A percentile compares a stretch with the other conserved stretches of the same genome.
Conservation (phyloP, 2,888 invertebrate species). For the Drosophila lacicola region DNA sequence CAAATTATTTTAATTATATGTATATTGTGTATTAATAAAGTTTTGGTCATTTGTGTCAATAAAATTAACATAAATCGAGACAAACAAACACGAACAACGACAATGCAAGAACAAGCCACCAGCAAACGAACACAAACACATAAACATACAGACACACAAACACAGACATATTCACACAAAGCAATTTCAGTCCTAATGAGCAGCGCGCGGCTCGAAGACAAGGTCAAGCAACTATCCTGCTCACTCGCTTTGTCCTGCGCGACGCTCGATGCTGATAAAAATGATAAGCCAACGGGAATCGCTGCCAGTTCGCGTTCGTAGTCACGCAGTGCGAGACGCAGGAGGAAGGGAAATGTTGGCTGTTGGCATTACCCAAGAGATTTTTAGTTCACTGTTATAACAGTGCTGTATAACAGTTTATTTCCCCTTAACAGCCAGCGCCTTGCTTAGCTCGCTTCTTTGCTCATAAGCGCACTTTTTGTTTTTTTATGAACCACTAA, state of each 20-base stretch:
- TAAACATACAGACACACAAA: conserved; percentile 2
- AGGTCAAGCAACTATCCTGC: conserved; percentile 56
- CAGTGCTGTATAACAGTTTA: conserved; percentile 39
- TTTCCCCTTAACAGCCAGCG: conserved; percentile 15
- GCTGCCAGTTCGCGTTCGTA: conserved; percentile 10
- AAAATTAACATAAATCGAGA: conserved; percentile 41
- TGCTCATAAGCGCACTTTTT: conserved; percentile 40
- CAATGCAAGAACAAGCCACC: conserved; percentile 47
- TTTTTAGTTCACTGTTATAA: conserved; percentile 67
- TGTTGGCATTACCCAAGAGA: neutral
- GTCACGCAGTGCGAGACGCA: neutral
- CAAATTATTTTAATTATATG: conserved; percentile 25
- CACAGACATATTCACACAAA: conserved; percentile 25
- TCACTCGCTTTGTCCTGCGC: conserved; percentile 14
- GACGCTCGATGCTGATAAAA: conserved; percentile 46
- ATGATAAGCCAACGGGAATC: conserved; percentile 64
- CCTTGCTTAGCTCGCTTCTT: conserved; percentile 25
- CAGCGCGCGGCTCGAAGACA: conserved; percentile 60
- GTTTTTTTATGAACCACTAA: conserved; percentile 44
- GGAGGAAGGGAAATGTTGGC: neutral
- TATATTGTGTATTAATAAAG: conserved; percentile 33
- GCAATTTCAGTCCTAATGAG: conserved; percentile 68
- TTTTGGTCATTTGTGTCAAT: conserved; percentile 57
- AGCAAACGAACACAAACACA: conserved; percentile 26
- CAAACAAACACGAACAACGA: conserved; percentile 23